Conservation (phyloP, 1,140 invertebrate species). For the Cyclargus thomasi region DNA sequence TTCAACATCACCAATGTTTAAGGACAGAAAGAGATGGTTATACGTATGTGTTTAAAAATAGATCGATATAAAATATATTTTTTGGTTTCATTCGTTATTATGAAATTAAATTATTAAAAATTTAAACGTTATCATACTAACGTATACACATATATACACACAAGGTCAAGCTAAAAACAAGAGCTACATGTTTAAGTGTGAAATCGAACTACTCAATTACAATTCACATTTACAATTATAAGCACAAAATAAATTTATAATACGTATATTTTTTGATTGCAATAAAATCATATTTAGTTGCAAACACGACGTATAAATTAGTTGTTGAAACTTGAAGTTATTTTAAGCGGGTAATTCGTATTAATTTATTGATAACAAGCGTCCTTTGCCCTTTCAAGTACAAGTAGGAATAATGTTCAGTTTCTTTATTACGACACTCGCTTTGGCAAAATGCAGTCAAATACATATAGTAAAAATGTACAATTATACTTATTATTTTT, state of each 20-base stretch:
- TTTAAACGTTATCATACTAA: neutral
- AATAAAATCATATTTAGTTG: no score
- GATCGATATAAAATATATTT: neutral
- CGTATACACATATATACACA: neutral
- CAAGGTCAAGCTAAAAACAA: neutral
- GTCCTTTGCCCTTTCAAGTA: neutral
- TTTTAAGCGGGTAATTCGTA: neutral
- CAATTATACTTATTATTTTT: no score
- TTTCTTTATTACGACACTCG: no score
- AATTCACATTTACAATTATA: neutral
- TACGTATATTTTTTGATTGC: neutral
- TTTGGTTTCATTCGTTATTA: neutral
- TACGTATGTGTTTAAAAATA: neutral
- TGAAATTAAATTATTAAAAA: neutral
- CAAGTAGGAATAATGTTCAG: neutral
- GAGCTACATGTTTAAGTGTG: neutral
- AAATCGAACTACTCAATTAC: neutral
- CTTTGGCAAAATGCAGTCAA: no score
- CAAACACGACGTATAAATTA: no score
- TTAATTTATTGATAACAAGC: neutral
- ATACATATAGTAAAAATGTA: no score
- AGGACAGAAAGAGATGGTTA: constrained; percentile 36
- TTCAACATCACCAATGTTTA: constrained; percentile 29
- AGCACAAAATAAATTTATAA: neutral
- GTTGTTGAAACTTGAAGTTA: neutral